These are phyloP conservation scores for Melanostoma scalare DNA, from an alignment of 2,888 invertebrate genomes.

Conservation along the genomic window DNA sequence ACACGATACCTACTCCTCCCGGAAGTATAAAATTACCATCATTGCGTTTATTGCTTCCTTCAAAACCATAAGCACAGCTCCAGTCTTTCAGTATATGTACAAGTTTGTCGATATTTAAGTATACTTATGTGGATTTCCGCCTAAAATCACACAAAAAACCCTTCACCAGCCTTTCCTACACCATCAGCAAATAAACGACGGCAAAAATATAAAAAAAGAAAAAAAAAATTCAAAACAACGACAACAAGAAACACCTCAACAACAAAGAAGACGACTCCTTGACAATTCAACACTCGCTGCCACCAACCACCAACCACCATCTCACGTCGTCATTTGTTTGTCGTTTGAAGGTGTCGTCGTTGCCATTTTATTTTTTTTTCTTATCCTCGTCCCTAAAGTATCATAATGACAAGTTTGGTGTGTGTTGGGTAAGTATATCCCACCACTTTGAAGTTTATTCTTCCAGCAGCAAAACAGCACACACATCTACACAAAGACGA, in stretches of 20 bases:
- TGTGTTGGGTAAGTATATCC: slow-evolving; percentile 64
- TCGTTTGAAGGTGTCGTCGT: slow-evolving; percentile 68
- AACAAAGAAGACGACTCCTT: slow-evolving; percentile 69
- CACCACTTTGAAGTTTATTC: slow-evolving; percentile 67
- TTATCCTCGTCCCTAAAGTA: slow-evolving; percentile 39
- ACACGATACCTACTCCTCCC: slow-evolving; percentile 57
- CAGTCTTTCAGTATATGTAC: slow-evolving; percentile 39
- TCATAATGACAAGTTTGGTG: slow-evolving; percentile 67
- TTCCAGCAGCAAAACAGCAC: slow-evolving; percentile 23
- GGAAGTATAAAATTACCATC: slow-evolving; percentile 71
- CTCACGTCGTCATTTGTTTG: slow-evolving; percentile 67
- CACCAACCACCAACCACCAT: slow-evolving; percentile 21
- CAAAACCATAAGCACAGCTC: not conserved
- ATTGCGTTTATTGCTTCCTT: slow-evolving; percentile 68
- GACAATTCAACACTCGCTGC: slow-evolving; percentile 60
- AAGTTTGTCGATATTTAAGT: slow-evolving; percentile 59
- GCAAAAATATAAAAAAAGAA: slow-evolving; percentile 17
- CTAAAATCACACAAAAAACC: slow-evolving; percentile 62
- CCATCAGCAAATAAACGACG: slow-evolving; percentile 28
- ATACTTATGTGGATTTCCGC: slow-evolving; percentile 61
- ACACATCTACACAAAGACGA: slow-evolving; percentile 17
- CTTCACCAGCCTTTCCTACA: slow-evolving; percentile 16
- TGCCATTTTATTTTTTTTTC: slow-evolving; percentile 27
- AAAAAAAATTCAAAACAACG: slow-evolving; percentile 42
- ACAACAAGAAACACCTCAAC: slow-evolving; percentile 64